Conservation (phyloP, 2,888 invertebrate species). For the Elmis aenea region DNA sequence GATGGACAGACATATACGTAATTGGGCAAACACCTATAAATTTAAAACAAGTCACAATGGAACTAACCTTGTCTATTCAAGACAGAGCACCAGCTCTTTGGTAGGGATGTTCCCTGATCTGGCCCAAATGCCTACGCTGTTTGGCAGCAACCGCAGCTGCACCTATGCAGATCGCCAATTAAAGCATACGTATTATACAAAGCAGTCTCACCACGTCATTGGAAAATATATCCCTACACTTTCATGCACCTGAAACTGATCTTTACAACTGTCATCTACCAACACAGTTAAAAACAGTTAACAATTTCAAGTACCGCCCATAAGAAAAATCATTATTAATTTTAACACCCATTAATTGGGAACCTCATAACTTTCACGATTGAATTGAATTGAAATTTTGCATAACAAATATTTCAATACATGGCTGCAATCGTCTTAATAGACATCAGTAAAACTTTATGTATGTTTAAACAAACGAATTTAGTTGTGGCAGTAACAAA, state of each 20-base stretch:
- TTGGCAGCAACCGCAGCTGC: slow-evolving; percentile 77
- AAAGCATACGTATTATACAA: slow-evolving; percentile 26
- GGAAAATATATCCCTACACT: too few relatives aligned
- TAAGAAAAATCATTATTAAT: too few relatives aligned
- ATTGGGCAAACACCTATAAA: slow-evolving; percentile 27
- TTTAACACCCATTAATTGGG: too few relatives aligned
- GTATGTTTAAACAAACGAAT: neutral
- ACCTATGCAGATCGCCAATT: slow-evolving; percentile 54
- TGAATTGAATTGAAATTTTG: neutral
- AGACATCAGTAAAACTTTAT: neutral
- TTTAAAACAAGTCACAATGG: slow-evolving; percentile 22
- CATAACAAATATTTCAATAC: neutral
- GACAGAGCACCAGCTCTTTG: slow-evolving; percentile 89
- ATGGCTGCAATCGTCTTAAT: neutral
- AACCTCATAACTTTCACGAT: too few relatives aligned
- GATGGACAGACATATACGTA: slow-evolving; percentile 16
- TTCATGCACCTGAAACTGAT: too few relatives aligned
- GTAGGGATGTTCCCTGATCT: slow-evolving; percentile 95
- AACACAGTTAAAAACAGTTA: too few relatives aligned
- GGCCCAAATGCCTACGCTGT: slow-evolving; percentile 77
- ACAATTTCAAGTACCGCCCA: too few relatives aligned
- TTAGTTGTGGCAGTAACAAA: too few relatives aligned
- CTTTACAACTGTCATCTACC: too few relatives aligned
- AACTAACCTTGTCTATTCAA: slow-evolving; percentile 47
- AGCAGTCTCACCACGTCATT: slow-evolving; percentile 21